Base-by-base conservation (phyloP, 64 coral and sea anemone genomes). In the Actinia equina region DNA sequence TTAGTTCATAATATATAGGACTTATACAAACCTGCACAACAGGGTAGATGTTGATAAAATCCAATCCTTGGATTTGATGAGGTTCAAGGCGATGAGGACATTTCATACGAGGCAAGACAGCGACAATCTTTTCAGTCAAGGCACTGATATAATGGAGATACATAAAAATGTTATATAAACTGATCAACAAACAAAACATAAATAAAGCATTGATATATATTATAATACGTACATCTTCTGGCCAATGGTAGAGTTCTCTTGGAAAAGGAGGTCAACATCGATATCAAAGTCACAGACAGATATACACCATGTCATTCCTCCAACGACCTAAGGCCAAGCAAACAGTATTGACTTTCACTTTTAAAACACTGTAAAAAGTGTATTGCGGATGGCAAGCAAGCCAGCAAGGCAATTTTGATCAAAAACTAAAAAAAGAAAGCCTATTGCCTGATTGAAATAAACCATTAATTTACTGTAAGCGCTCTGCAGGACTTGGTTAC, bases 261-360 rank as follows among this genome's bases (percentile, higher is more conserved):
- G 96, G 71, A 98, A 98, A 16, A 98, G 86, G 16, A 98, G 76
- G 67, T 98, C 96, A 69, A 98, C 96, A 95, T 98, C 96, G 83
- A 98, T 82, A 64, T 98, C 96, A 93, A 98, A 92, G 82, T 98
- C 96, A 89, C 96, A 98, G 18, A 94, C 93, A 53, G 96, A 88
- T 20, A 98, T 98, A 82, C 96, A 98, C 96, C 96, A 98, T 3
- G 96, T 98, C 96, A 98, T 98, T 49, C 96, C 96, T 19, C 96
- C 96, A 86, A 98, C 96, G 86, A 98, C 96, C 96, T 97, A 25
- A 17, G 7, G 26, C 7, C 27, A 37, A 74, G 23, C 69, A 74
- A 74, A 41, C 13, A 26, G 10, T 74, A n/a, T n/a, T n/a, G n/a
- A n/a, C n/a, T n/a, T n/a, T n/a, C n/a, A n/a, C n/a, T n/a, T n/a